These are phyloP conservation scores for Samia ricini DNA, from an alignment of 1,140 invertebrate species.

Conservation along the genomic window DNA sequence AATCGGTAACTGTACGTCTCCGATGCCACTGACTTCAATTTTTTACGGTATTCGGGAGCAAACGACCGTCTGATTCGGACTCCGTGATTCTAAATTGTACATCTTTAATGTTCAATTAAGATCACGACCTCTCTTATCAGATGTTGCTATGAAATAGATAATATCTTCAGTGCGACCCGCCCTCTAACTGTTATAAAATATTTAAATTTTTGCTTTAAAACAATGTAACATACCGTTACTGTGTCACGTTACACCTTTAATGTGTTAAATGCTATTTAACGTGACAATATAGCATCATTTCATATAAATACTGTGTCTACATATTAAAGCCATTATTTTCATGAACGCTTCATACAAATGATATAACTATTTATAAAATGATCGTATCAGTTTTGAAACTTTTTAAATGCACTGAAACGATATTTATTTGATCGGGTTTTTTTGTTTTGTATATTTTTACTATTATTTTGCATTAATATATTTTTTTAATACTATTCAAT, in stretches of 20 bases:
- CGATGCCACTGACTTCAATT: slow-evolving; percentile 37
- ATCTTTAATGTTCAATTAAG: slow-evolving; percentile 22
- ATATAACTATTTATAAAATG: too few species aligned
- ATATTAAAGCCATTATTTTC: too few species aligned
- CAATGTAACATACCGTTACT: neutral
- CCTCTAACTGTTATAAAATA: slow-evolving; percentile 17
- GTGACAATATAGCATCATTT: neutral
- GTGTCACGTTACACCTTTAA: neutral
- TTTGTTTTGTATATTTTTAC: too few species aligned
- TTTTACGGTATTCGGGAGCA: slow-evolving; percentile 38
- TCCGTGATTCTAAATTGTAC: slow-evolving; percentile 19
- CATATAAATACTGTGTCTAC: too few species aligned
- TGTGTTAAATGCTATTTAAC: neutral
- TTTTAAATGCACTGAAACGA: too few species aligned
- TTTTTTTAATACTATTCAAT: too few species aligned
- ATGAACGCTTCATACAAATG: too few species aligned
- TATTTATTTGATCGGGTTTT: too few species aligned
- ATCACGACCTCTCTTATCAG: slow-evolving; percentile 32
- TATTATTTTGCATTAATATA: too few species aligned
- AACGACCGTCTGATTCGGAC: slow-evolving; percentile 13
- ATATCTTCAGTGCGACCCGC: slow-evolving; percentile 23
- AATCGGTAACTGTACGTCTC: slow-evolving; percentile 59
- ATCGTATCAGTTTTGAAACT: too few species aligned
- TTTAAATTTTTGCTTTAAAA: slow-evolving; percentile 17
- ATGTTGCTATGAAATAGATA: slow-evolving; percentile 28